A percentile compares a stretch with the other conserved stretches of the same genome.
Conservation (phyloP, 2,888 invertebrate species). For the Hemicrepidius hirtus region DNA sequence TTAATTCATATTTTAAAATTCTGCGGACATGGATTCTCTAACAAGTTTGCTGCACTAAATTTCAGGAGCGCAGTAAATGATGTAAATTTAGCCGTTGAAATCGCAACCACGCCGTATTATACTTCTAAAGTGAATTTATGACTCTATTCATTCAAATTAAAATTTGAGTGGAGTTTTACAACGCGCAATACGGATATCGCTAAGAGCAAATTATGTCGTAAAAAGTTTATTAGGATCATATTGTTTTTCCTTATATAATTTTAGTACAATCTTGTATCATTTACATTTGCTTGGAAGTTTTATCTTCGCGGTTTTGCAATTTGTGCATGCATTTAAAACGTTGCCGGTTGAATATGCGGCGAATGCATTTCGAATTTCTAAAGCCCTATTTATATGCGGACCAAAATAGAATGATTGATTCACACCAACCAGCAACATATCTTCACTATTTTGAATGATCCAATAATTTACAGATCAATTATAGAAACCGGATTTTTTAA, state of each 20-base stretch:
- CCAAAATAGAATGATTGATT: constrained; percentile 53
- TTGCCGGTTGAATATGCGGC: constrained; percentile 33
- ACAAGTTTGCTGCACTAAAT: constrained; percentile 66
- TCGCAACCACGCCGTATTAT: constrained; percentile 69
- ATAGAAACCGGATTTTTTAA: constrained; percentile 25
- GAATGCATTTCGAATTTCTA: constrained; percentile 39
- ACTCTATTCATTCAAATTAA: constrained; percentile 70
- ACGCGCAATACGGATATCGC: constrained; percentile 57
- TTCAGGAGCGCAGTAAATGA: constrained; percentile 69
- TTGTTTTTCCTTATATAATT: constrained; percentile 61
- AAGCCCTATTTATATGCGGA: constrained; percentile 37
- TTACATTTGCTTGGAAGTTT: constrained; percentile 1
- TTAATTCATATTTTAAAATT: constrained; percentile 48
- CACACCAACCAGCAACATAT: constrained; percentile 9
- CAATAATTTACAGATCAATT: constrained; percentile 36
- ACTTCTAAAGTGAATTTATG: constrained; percentile 69
- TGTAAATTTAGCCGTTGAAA: constrained; percentile 71
- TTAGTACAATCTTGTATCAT: background rate
- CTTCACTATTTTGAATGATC: constrained; percentile 18
- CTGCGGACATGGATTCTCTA: constrained; percentile 35
- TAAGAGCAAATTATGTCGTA: constrained; percentile 64
- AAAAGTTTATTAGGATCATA: constrained; percentile 64
- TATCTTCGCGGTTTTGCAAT: constrained; percentile 11
- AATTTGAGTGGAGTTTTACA: constrained; percentile 69
- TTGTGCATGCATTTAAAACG: constrained; percentile 39